Percentiles rank a stretch among this genome's conserved stretches.
phyloP scores from a whole-genome alignment of 2,113 vertebrate genomes.

The Thalassoma bifasciatum region DNA sequence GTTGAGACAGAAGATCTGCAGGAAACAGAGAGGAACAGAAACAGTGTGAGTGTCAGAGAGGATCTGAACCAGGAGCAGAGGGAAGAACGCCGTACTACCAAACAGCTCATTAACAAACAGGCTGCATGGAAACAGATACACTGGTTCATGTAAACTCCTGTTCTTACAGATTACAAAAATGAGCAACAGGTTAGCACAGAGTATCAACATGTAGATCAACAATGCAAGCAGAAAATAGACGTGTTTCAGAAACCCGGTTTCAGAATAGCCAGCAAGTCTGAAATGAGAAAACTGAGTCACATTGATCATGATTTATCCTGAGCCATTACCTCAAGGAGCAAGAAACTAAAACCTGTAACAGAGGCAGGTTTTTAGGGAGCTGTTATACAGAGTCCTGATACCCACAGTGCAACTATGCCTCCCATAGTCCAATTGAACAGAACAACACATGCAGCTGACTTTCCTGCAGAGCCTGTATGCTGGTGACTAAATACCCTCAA shows the following conservation, averaged over 20 bases:
- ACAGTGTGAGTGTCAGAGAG: conserved; percentile 25
- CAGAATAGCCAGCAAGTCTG: neutral
- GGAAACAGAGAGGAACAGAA: neutral
- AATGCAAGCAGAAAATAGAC: neutral
- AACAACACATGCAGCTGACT: too few relatives aligned
- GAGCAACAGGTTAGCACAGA: conserved; percentile 12
- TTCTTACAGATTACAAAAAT: conserved; percentile 62
- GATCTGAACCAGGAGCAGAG: conserved; percentile 1
- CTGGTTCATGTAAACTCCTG: conserved; percentile 74
- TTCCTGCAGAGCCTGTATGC: neutral
- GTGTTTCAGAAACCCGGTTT: neutral
- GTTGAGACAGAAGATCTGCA: conserved; percentile 21
- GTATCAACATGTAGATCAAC: neutral
- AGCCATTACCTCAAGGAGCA: neutral
- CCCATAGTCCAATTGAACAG: too few relatives aligned
- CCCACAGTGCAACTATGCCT: too few relatives aligned
- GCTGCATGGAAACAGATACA: conserved; percentile 75
- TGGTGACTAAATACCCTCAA: neutral
- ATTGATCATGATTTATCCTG: neutral
- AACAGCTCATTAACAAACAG: conserved; percentile 71
- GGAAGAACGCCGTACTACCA: conserved; percentile 55
- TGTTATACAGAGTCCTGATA: too few relatives aligned
- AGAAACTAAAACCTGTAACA: neutral
- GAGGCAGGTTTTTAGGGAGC: too few relatives aligned
- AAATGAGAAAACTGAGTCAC: neutral